A percentile compares a stretch with the other conserved stretches of the same genome.
Evolutionary conservation across 2,888 invertebrate species (phyloP).

Genomic region (Nycteola revayana): DNA sequence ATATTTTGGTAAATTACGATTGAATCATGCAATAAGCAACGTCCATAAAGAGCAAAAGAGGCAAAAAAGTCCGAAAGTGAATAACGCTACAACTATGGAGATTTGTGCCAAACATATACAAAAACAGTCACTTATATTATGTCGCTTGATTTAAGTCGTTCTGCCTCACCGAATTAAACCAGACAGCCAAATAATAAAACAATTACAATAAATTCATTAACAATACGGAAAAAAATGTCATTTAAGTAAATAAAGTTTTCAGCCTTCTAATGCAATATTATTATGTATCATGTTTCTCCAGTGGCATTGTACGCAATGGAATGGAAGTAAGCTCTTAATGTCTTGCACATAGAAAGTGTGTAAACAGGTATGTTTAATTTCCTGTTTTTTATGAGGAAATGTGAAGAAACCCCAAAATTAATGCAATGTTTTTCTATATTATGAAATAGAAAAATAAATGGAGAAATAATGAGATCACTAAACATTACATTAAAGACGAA

Average conservation of each 20-base stretch:
- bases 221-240: conserved; percentile 37
- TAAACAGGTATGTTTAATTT: conserved; percentile 33
- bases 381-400: conserved; percentile 29
- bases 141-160: conserved; percentile 18
- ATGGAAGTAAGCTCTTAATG: conserved; percentile 36
- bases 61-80: background rate
- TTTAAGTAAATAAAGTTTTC: conserved; percentile 42
- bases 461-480: conserved; percentile 72
- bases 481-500: conserved; percentile 58
- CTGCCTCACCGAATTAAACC: conserved; percentile 8
- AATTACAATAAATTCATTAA: conserved; percentile 26
- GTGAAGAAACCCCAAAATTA: conserved; percentile 31
- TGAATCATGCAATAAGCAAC: too few relatives aligned
- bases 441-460: conserved; percentile 55
- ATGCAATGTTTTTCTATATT: conserved; percentile 31
- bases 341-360: conserved; percentile 30
- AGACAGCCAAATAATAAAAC: conserved; percentile 18
- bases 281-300: conserved; percentile 35
- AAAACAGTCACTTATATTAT: conserved; percentile 14
- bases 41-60: too few relatives aligned
- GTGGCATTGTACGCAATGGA: conserved; percentile 38
- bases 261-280: conserved; percentile 45
- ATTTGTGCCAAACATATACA: conserved; percentile 40
- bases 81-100: conserved; percentile 24
- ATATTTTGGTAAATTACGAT: too few relatives aligned